Percentiles rank a stretch among this genome's conserved stretches.
Evolutionary conservation across 1,140 invertebrate species (phyloP).

Genomic region (Ooceraea biroi): DNA sequence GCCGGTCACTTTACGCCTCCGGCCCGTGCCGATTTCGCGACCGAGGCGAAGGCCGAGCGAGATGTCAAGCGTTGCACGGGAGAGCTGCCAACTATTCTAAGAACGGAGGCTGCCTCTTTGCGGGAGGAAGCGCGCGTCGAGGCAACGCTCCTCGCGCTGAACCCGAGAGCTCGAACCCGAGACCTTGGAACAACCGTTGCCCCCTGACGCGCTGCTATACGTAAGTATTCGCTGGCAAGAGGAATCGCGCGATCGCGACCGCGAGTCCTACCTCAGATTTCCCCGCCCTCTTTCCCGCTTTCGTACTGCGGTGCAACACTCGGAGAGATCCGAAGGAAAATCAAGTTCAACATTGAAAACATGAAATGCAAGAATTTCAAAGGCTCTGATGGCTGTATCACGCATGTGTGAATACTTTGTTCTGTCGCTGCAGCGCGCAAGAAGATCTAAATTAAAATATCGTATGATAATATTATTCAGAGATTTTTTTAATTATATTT

Average conservation of each 20-base stretch:
- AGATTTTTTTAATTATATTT: neutral
- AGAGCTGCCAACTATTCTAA: slow-evolving; percentile 78
- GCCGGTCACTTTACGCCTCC: slow-evolving; percentile 54
- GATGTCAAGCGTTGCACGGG: slow-evolving; percentile 57
- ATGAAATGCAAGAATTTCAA: no score
- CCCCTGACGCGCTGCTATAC: slow-evolving; percentile 83
- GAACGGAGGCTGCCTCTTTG: slow-evolving; percentile 81
- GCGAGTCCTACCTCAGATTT: slow-evolving; percentile 29
- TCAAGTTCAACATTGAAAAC: no score
- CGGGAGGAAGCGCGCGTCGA: slow-evolving; percentile 78
- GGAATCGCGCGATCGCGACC: slow-evolving; percentile 54
- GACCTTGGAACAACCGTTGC: slow-evolving; percentile 85
- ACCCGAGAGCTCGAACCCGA: slow-evolving; percentile 80
- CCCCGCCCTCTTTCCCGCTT: slow-evolving; percentile 15
- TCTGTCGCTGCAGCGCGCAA: no score
- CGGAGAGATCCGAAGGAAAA: no score
- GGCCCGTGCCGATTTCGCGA: slow-evolving; percentile 55
- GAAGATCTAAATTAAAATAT: no score
- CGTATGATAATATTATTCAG: slow-evolving; percentile 5
- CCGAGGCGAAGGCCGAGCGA: slow-evolving; percentile 61
- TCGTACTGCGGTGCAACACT: neutral
- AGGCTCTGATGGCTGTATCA: no score
- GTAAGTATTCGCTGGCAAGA: slow-evolving; percentile 47
- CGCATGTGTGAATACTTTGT: no score
- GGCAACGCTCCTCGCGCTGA: slow-evolving; percentile 66